Percentiles rank a stretch among this genome's conserved stretches.
Conservation (phyloP, 2,797 vertebrate species). For the Brachyalestes nurse region DNA sequence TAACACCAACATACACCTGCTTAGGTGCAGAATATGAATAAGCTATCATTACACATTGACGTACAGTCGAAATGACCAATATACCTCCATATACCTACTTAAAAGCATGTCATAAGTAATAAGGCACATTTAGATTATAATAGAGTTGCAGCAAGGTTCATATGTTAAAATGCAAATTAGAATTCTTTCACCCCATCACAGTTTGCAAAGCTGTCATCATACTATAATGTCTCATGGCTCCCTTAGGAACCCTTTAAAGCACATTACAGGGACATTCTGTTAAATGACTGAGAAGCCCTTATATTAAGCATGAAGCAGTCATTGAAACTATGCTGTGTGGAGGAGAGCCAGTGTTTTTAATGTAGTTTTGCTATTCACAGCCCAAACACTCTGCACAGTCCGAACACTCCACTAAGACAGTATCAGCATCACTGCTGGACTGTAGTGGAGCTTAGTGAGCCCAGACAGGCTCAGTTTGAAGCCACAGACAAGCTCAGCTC, state of each 20-base stretch:
- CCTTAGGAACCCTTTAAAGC: background rate
- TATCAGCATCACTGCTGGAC: slow-evolving; percentile 18
- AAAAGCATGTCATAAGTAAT: background rate
- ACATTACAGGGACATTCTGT: background rate
- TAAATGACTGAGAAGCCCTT: slow-evolving; percentile 7
- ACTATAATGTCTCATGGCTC: background rate
- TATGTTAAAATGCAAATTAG: background rate
- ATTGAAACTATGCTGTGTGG: background rate
- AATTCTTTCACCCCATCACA: background rate
- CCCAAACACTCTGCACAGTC: background rate
- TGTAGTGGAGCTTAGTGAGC: background rate
- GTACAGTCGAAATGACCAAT: too few relatives aligned
- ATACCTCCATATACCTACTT: too few relatives aligned
- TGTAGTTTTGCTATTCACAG: slow-evolving; percentile 4
- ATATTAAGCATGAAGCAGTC: slow-evolving; percentile 1
- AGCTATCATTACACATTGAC: background rate
- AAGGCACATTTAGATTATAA: background rate
- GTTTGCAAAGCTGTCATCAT: background rate
- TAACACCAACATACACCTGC: slow-evolving; percentile 14
- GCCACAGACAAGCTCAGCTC: slow-evolving; percentile 15
- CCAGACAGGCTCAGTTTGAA: slow-evolving; percentile 29
- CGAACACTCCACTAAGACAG: slow-evolving; percentile 2
- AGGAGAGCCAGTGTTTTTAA: slow-evolving; percentile 12
- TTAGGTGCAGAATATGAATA: background rate
- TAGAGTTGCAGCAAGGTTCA: background rate